phyloP scores from a whole-genome alignment of 2,888 invertebrate genomes.

The Trissoscelio sp. region DNA sequence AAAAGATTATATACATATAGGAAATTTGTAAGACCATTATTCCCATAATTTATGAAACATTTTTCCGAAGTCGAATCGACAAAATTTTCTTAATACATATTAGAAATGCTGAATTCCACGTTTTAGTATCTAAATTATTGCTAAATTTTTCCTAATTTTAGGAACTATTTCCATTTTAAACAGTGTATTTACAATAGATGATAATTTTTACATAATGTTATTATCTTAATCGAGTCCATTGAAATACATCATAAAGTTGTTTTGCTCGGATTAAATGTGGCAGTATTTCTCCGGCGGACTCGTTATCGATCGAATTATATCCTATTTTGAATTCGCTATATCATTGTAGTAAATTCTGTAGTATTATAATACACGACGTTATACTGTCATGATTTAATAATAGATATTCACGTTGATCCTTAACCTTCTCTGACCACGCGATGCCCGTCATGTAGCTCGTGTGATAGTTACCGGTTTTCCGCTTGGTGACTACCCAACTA shows the following conservation, averaged over 20 bases:
- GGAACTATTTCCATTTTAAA: too few relatives aligned
- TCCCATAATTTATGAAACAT: too few relatives aligned
- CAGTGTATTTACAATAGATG: too few relatives aligned
- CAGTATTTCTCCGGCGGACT: conserved; percentile 12
- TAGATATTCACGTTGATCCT: conserved; percentile 62
- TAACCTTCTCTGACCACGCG: conserved; percentile 66
- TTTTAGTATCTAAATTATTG: too few relatives aligned
- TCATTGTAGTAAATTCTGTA: conserved; percentile 34
- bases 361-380: conserved; percentile 55
- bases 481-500: conserved; percentile 62
- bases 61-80: too few relatives aligned
- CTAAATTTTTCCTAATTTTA: too few relatives aligned
- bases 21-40: too few relatives aligned
- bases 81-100: too few relatives aligned
- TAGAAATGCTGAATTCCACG: too few relatives aligned
- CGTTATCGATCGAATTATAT: conserved; percentile 41
- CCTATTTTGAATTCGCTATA: conserved; percentile 40
- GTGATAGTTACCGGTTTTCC: conserved; percentile 68
- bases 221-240: background rate
- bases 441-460: conserved; percentile 61
- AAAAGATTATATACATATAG: too few relatives aligned
- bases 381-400: conserved; percentile 64
- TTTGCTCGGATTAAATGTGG: conserved; percentile 15
- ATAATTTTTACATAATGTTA: too few relatives aligned
- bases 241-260: conserved; percentile 17